These are phyloP conservation scores for Emydocephalus ijimae DNA, from an alignment of 2,113 vertebrate species.

Conservation along the genomic window DNA sequence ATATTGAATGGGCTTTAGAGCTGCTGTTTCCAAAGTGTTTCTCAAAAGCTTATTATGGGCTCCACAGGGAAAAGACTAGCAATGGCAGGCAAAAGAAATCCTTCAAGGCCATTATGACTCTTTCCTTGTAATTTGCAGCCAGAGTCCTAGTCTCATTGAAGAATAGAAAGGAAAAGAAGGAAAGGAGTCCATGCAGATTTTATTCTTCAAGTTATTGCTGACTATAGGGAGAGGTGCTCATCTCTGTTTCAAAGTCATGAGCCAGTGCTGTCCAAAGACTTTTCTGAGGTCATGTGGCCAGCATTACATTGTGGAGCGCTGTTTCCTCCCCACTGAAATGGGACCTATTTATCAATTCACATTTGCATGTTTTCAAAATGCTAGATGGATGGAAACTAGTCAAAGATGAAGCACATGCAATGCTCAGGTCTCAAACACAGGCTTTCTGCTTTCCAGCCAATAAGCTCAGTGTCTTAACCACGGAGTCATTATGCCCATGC, in stretches of 20 bases:
- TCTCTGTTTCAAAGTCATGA: not conserved
- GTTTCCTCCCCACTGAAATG: not conserved
- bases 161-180: not conserved
- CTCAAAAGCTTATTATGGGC: not conserved
- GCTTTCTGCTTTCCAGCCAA: not conserved
- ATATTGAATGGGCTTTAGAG: not conserved
- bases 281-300: no score
- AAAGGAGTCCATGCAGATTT: not conserved
- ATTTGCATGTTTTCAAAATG: not conserved
- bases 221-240: not conserved
- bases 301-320: not conserved
- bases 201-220: not conserved
- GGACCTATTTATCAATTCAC: not conserved
- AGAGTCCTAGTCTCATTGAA: not conserved
- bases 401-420: not conserved
- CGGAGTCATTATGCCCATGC: not conserved
- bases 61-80: not conserved
- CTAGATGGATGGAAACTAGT: not conserved
- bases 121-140: not conserved
- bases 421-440: not conserved
- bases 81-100: not conserved
- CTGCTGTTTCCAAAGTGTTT: not conserved
- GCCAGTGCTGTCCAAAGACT: not conserved
- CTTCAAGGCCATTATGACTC: not conserved
- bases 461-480: not conserved